Base-by-base conservation (phyloP, 1,140 invertebrate genomes). In the Macrotrachela quadricornifera region DNA sequence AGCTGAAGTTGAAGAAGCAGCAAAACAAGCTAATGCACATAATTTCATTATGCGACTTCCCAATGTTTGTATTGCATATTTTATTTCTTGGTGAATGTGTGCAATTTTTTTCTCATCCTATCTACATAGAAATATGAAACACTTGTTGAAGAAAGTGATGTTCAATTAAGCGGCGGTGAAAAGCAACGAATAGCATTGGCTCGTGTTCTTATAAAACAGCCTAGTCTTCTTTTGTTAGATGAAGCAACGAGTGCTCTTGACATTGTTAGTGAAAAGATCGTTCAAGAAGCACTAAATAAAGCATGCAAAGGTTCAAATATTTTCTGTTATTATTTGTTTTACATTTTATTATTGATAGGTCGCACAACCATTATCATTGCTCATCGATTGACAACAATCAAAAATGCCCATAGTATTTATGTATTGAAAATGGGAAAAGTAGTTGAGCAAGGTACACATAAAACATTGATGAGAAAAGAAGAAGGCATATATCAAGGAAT, bases 321-420 rank as follows among this genome's bases (percentile, higher is more conserved):
- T 61, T 70, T 15, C 60, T 69, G 30, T 67, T 68, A 12, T 67
- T 70, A 51, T 60, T 69, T 21, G n/a, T n/a, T n/a, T n/a, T n/a
- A n/a, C n/a, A n/a, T n/a, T n/a, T n/a, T n/a, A n/a, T n/a, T n/a
- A n/a, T n/a, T n/a, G n/a, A n/a, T n/a, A n/a, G n/a, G n/a, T n/a
- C n/a, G n/a, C n/a, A n/a, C n/a, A n/a, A n/a, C n/a, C n/a, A n/a
- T n/a, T n/a, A n/a, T n/a, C n/a, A n/a, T n/a, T n/a, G n/a, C n/a
- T n/a, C n/a, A n/a, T n/a, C n/a, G n/a, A n/a, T 68, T 94, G 15
- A 91, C 87, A 0, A 95, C 88, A 0, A 79, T 95, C 55, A 83
- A 88, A 58, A 80, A 90, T 64, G 85, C 85, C 0, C 82, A 94
- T 70, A 80, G 85, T 66, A 94, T 94, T 58, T 68, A 91, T 2